Evolutionary conservation across 2,113 vertebrate species (phyloP).

Genomic region (Microcebus lehilahytsara): DNA sequence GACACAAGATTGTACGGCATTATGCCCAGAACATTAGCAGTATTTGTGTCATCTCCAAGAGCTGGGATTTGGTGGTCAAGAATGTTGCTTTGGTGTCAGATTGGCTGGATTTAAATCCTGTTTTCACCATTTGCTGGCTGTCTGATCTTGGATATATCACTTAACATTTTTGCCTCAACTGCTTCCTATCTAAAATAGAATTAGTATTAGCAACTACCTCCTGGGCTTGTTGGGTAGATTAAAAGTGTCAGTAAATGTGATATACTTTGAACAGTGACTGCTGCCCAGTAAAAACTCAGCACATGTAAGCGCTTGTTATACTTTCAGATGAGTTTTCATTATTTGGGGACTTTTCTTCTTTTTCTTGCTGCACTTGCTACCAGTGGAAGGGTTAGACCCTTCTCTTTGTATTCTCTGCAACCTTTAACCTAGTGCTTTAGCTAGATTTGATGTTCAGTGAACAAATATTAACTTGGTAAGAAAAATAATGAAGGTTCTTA

Average conservation of each 20-base stretch:
- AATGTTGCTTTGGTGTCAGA: neutral
- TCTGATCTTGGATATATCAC: neutral
- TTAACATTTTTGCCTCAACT: neutral
- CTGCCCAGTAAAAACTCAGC: neutral
- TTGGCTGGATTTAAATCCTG: neutral
- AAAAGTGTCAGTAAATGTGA: neutral
- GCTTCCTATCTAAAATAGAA: neutral
- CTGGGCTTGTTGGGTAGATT: neutral
- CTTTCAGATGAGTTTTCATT: neutral
- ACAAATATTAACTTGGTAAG: neutral
- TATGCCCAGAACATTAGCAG: neutral
- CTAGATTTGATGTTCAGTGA: neutral
- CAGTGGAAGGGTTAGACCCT: neutral
- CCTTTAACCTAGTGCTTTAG: neutral
- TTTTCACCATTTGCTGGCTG: neutral
- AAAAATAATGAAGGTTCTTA: slow-evolving; percentile 41
- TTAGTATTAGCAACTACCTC: neutral
- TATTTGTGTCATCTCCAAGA: neutral
- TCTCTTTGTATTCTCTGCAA: neutral
- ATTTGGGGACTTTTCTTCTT: neutral
- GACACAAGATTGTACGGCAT: neutral
- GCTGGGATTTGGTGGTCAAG: neutral
- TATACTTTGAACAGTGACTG: neutral
- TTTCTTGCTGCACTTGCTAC: neutral
- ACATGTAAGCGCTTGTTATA: neutral